Percentiles rank a stretch among this genome's conserved stretches.
Evolutionary conservation across 2,797 vertebrate species (phyloP).

Genomic region (Microctenopoma stevenorrisi): DNA sequence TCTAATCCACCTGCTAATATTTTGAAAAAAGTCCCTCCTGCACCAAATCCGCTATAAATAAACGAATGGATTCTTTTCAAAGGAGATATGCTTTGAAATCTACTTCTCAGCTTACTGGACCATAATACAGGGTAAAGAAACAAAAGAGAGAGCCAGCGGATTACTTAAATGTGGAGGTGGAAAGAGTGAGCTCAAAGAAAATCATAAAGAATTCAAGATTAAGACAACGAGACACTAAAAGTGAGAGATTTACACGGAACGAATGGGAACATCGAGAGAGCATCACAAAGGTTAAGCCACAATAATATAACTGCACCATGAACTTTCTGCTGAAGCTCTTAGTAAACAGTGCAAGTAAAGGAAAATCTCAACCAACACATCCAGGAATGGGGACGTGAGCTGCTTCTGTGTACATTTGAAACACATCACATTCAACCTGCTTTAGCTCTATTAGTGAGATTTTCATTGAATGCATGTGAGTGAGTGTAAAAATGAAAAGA

Average conservation of each 20-base stretch:
- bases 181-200: conserved; percentile 12
- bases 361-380: conserved; percentile 5
- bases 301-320: conserved; percentile 40
- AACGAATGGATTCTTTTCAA: conserved; percentile 34
- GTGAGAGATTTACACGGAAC: conserved; percentile 20
- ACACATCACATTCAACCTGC: not conserved
- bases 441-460: not conserved
- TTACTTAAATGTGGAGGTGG: conserved; percentile 22
- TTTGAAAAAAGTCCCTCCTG: conserved; percentile 18
- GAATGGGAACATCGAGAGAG: not conserved
- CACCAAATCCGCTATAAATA: conserved; percentile 33
- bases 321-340: conserved; percentile 22
- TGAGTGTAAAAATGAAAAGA: too few relatives aligned
- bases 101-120: conserved; percentile 6
- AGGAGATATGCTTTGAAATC: conserved; percentile 15
- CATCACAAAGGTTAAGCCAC: conserved; percentile 5
- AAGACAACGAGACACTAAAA: not conserved
- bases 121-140: conserved; percentile 16
- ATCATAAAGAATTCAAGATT: conserved; percentile 25
- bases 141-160: conserved; percentile 8
- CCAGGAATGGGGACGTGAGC: not conserved
- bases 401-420: not conserved
- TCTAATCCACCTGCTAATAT: conserved; percentile 39
- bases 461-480: too few relatives aligned
- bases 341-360: conserved; percentile 12